phyloP scores from a whole-genome alignment of 2,113 vertebrate genomes.

The Siniperca knerii region DNA sequence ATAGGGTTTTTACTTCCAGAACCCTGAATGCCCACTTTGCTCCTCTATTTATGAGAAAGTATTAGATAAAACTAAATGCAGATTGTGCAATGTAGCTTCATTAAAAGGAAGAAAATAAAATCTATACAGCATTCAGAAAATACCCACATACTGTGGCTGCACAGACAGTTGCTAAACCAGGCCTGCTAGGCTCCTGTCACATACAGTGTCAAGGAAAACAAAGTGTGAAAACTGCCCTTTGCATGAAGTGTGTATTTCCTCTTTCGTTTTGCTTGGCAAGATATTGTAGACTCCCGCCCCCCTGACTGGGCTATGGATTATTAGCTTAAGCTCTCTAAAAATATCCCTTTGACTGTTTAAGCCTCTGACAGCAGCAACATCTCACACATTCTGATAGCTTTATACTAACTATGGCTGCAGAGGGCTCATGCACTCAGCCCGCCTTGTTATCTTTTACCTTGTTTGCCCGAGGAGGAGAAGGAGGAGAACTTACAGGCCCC shows the following conservation, averaged over 20 bases:
- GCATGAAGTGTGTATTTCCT: slow-evolving; percentile 65
- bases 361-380: slow-evolving; percentile 80
- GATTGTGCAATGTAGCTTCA: slow-evolving; percentile 6
- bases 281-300: slow-evolving; percentile 62
- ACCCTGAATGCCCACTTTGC: neutral
- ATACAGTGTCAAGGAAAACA: slow-evolving; percentile 50
- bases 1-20: neutral
- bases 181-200: slow-evolving; percentile 37
- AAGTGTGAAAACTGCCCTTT: slow-evolving; percentile 64
- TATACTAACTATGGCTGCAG: slow-evolving; percentile 72
- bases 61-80: neutral
- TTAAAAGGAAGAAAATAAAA: slow-evolving; percentile 13
- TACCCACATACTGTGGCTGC: neutral
- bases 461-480: slow-evolving; percentile 63
- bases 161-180: neutral
- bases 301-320: slow-evolving; percentile 77
- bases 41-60: neutral
- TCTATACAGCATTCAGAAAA: neutral
- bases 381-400: slow-evolving; percentile 81
- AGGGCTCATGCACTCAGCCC: slow-evolving; percentile 64
- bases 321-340: slow-evolving; percentile 85
- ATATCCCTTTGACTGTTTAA: slow-evolving; percentile 84
- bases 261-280: slow-evolving; percentile 74
- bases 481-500: slow-evolving; percentile 50
- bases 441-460: slow-evolving; percentile 77